Conservation (phyloP, 2,797 vertebrate species). For the Sternarchorhynchus goeldii region DNA sequence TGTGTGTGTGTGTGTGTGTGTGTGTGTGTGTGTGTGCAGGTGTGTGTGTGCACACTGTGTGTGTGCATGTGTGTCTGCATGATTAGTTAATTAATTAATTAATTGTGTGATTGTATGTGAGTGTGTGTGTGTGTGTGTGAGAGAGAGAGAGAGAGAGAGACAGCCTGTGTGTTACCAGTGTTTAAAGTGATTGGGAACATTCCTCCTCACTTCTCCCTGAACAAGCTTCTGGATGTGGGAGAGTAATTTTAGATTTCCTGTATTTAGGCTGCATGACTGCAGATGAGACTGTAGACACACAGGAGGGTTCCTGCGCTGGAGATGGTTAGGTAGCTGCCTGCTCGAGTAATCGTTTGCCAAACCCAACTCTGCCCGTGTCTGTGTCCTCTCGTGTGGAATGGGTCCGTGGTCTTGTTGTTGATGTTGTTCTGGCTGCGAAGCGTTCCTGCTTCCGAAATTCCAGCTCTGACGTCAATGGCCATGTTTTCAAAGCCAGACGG, state of each 20-base stretch:
- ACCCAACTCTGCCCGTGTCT: constrained; percentile 49
- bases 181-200: constrained; percentile 43
- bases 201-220: constrained; percentile 34
- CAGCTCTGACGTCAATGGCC: constrained; percentile 62
- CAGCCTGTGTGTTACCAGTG: constrained; percentile 18
- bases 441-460: constrained; percentile 59
- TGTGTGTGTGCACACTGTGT: constrained; percentile 14
- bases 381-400: constrained; percentile 50
- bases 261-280: constrained; percentile 54
- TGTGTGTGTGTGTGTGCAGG: constrained; percentile 37
- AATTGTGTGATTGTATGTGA: not conserved
- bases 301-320: constrained; percentile 40
- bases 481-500: constrained; percentile 51
- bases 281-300: constrained; percentile 50
- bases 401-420: constrained; percentile 53
- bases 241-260: constrained; percentile 58
- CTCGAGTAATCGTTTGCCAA: constrained; percentile 62
- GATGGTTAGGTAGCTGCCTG: constrained; percentile 47
- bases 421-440: constrained; percentile 59
- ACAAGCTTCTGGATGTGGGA: constrained; percentile 48
- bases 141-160: no score
- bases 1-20: constrained; percentile 26
- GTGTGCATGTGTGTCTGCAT: not conserved
- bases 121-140: constrained; percentile 24
- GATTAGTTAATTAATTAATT: constrained; percentile 55